Evolutionary conservation across 2,888 invertebrate genomes (phyloP), one percentile per base, ranked within the genome.

Genomic region (Carpatolechia fugitivella): DNA sequence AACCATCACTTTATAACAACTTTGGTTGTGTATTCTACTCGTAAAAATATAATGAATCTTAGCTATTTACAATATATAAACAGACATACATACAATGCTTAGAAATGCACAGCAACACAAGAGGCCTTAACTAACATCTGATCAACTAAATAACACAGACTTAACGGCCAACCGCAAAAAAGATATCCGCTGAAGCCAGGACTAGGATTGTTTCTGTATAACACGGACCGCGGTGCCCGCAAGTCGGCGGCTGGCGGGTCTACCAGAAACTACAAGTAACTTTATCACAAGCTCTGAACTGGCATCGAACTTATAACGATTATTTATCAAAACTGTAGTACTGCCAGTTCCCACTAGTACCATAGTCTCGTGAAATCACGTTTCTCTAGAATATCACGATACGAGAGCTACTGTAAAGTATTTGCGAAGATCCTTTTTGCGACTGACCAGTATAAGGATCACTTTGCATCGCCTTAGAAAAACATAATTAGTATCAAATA

Each of bases 11-110:
- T 90, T 84, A 84, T 90, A 91, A 91, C 91, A 90, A 91, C 91
- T 91, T 91, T 91, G 91, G 91, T 91, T 91, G 91, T 89, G 90
- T 90, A 90, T 81, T 82, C 90, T 91, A 90, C 78, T 88, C 90
- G 90, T 91, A 91, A 90, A 91, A 90, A 91, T 90, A 90, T 88
- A 82, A 73, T 83, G 84, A 87, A 86, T 80, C 84, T 85, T 85
- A 87, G 80, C 85, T 90, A 90, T 90, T 82, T 90, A 90, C 90
- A 90, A 80, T 85, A 81, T 86, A 82, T 86, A 82, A 86, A 91
- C 85, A 89, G 89, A 90, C 91, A 91, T 91, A 91, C 91, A 91
- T 91, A 91, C 91, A 91, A 91, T 92, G 84, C 87, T 75, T 84
- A 82, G 82, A 88, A 89, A 89, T 89, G 90, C 89, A 87, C 85